Evolutionary conservation across 2,797 vertebrate species (phyloP).

Genomic region (Oryzias dopingdopingensis): DNA sequence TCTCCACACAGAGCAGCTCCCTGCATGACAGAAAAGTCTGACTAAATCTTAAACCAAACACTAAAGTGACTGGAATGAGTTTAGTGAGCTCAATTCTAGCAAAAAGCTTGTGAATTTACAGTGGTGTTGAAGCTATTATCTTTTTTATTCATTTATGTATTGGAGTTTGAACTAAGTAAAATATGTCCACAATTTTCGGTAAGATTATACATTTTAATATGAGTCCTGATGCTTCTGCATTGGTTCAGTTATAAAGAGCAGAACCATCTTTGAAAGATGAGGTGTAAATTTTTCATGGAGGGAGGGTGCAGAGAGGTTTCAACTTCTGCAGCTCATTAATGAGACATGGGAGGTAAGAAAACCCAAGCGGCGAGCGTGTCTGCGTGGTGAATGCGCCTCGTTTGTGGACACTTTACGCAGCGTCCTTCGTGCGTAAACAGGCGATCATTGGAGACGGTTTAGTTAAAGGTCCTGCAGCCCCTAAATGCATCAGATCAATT

Average conservation of each 20-base stretch:
- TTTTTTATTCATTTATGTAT: background rate
- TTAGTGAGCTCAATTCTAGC: constrained; percentile 25
- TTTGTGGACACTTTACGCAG: background rate
- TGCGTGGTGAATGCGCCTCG: constrained; percentile 6
- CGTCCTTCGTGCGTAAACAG: background rate
- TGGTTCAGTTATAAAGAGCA: background rate
- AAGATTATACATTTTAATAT: background rate
- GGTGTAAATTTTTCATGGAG: constrained; percentile 64
- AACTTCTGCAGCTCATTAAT: constrained; percentile 58
- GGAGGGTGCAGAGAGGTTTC: constrained; percentile 56
- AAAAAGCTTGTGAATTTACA: constrained; percentile 11
- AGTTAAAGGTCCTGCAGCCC: too few species aligned
- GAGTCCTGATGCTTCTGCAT: background rate
- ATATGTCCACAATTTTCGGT: background rate
- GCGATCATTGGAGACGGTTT: too few species aligned
- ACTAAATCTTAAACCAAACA: background rate
- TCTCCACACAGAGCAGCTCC: background rate
- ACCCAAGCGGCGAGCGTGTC: constrained; percentile 1
- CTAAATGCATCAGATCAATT: too few species aligned
- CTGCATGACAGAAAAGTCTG: background rate
- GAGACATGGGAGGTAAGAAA: constrained; percentile 43
- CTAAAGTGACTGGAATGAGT: background rate
- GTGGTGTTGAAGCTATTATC: background rate
- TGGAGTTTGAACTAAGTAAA: background rate
- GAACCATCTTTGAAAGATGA: constrained; percentile 17